phyloP scores from a whole-genome alignment of 2,113 vertebrate species.

The Rhineura floridana region DNA sequence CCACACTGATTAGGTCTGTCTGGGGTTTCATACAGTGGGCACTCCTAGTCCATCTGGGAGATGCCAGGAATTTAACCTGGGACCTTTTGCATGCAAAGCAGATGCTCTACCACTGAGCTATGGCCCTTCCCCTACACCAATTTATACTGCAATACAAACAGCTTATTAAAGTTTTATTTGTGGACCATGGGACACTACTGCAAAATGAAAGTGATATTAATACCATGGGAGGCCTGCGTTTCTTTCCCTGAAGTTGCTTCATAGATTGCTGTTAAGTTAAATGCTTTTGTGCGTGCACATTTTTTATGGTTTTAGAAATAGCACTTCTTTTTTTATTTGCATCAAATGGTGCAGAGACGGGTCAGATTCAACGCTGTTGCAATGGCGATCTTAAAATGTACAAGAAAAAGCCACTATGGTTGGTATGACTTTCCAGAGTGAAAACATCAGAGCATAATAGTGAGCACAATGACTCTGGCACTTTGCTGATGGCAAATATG shows the following conservation, averaged over 20 bases:
- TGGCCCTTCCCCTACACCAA: too few relatives aligned
- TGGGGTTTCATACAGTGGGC: too few relatives aligned
- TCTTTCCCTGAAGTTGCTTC: background rate
- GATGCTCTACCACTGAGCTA: too few relatives aligned
- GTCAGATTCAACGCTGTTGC: background rate
- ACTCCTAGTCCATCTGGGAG: too few relatives aligned
- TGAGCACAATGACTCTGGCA: background rate
- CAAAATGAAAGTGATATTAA: slow-evolving; percentile 20
- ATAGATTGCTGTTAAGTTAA: slow-evolving; percentile 18
- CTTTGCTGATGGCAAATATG: slow-evolving; percentile 2
- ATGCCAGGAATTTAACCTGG: too few relatives aligned
- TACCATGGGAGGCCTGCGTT: background rate
- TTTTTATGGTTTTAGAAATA: slow-evolving; percentile 15
- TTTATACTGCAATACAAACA: background rate
- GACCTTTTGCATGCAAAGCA: too few relatives aligned
- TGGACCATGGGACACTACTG: background rate
- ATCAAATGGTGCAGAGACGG: slow-evolving; percentile 14
- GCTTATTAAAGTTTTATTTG: background rate
- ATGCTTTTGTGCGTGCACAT: background rate
- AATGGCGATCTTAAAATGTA: background rate
- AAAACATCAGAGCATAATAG: slow-evolving; percentile 12
- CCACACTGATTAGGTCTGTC: too few relatives aligned
- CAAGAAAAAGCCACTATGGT: slow-evolving; percentile 14
- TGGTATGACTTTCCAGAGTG: background rate
- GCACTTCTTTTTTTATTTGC: slow-evolving; percentile 13